Evolutionary conservation across 2,797 vertebrate species (phyloP).

Genomic region (Myotis findleyi): DNA sequence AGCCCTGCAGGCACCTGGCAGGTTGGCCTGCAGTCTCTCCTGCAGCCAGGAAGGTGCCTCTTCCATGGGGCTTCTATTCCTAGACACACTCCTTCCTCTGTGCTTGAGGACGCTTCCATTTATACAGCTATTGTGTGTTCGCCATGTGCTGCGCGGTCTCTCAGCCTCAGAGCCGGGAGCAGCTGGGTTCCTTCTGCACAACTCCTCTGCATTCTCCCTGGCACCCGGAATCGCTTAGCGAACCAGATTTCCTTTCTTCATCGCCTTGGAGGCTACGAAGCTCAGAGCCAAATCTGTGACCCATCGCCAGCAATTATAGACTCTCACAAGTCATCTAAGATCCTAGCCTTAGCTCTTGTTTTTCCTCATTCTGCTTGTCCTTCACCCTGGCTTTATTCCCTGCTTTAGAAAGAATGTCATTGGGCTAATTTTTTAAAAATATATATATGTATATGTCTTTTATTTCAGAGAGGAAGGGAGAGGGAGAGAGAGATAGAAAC

Average conservation of each 20-base stretch:
- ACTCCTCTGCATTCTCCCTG: conserved; percentile 61
- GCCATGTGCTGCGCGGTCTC: neutral
- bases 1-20: neutral
- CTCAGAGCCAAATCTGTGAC: neutral
- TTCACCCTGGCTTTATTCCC: neutral
- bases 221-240: conserved; percentile 4
- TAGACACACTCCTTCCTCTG: conserved; percentile 5
- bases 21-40: neutral
- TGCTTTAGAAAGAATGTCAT: neutral
- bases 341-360: neutral
- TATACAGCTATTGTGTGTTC: neutral
- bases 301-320: neutral
- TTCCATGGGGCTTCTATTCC: conserved; percentile 40
- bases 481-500: too few species aligned
- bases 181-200: conserved; percentile 54
- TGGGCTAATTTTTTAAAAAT: too few species aligned
- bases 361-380: neutral
- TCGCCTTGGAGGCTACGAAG: neutral
- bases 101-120: conserved; percentile 1
- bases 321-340: neutral
- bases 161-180: conserved; percentile 59
- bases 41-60: neutral
- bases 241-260: conserved; percentile 50
- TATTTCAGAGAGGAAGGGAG: too few species aligned
- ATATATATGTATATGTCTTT: too few species aligned